These are phyloP conservation scores for Lophotriccus pileatus DNA, from an alignment of 2,797 vertebrate species.

Conservation along the genomic window DNA sequence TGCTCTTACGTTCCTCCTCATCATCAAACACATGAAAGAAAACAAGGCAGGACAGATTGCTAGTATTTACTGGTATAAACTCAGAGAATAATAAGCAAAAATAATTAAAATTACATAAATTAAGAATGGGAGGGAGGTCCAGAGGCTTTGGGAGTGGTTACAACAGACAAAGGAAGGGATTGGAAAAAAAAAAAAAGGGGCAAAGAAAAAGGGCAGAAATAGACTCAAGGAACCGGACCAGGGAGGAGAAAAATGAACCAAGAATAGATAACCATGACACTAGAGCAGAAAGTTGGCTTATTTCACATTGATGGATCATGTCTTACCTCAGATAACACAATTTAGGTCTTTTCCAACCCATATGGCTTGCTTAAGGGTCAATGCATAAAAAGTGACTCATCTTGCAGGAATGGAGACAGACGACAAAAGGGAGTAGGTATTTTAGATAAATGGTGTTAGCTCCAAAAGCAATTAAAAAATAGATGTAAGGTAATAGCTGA, in stretches of 20 bases:
- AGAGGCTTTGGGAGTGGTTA: not conserved
- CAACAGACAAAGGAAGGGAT: not conserved
- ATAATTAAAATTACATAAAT: not conserved
- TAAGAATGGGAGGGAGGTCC: not conserved
- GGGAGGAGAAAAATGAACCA: not conserved
- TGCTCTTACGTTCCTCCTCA: not conserved
- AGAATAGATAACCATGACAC: not conserved
- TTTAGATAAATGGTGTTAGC: not conserved
- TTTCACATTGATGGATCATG: not conserved
- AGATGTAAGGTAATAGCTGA: not conserved
- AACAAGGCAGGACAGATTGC: not conserved
- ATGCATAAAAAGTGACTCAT: not conserved
- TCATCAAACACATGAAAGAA: fast-evolving
- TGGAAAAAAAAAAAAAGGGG: not conserved
- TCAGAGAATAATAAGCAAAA: not conserved
- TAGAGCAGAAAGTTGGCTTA: not conserved
- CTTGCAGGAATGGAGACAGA: not conserved
- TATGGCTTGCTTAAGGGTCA: not conserved
- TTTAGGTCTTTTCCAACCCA: not conserved
- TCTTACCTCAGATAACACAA: not conserved
- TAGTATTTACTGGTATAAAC: not conserved
- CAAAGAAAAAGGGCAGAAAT: not conserved
- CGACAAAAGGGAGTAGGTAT: not conserved
- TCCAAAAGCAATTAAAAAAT: not conserved
- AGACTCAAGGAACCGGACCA: not conserved